Conservation (phyloP, 23 tunicate genomes). For the Diplosoma virens region DNA sequence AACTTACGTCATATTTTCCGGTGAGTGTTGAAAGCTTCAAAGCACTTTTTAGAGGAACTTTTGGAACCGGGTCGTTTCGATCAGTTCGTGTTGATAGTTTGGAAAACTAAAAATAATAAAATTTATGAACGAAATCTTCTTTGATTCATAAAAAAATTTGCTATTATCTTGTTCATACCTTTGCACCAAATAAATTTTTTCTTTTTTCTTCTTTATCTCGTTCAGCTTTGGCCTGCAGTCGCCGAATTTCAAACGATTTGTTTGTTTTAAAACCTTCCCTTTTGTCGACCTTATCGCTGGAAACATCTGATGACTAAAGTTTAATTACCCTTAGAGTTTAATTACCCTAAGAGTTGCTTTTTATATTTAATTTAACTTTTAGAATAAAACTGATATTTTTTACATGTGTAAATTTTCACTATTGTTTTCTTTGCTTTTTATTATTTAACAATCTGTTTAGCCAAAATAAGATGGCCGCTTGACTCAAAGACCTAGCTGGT, state of each 20-base stretch:
- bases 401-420: too few species aligned
- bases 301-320: slow-evolving; percentile 13
- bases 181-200: slow-evolving; percentile 49
- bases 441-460: too few species aligned
- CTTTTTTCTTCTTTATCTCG: slow-evolving; percentile 62
- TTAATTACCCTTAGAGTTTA: too few species aligned
- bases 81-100: slow-evolving; percentile 29
- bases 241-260: slow-evolving; percentile 83
- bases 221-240: slow-evolving; percentile 89
- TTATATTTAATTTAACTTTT: too few species aligned
- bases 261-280: slow-evolving; percentile 80
- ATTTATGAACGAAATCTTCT: too few species aligned
- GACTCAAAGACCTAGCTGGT: too few species aligned
- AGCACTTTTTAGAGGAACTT: slow-evolving; percentile 36
- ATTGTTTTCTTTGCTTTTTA: too few species aligned
- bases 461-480: too few species aligned
- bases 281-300: slow-evolving; percentile 42
- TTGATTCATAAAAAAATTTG: neutral
- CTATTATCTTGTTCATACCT: slow-evolving; percentile 16
- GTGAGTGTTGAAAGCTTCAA: slow-evolving; percentile 30
- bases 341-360: too few species aligned
- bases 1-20: slow-evolving; percentile 27
- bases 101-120: slow-evolving; percentile 26
- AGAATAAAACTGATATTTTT: too few species aligned
- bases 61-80: neutral